These are phyloP conservation scores for Microctonus aethiopoides DNA, from an alignment of 2,888 invertebrate genomes.

Conservation along the genomic window DNA sequence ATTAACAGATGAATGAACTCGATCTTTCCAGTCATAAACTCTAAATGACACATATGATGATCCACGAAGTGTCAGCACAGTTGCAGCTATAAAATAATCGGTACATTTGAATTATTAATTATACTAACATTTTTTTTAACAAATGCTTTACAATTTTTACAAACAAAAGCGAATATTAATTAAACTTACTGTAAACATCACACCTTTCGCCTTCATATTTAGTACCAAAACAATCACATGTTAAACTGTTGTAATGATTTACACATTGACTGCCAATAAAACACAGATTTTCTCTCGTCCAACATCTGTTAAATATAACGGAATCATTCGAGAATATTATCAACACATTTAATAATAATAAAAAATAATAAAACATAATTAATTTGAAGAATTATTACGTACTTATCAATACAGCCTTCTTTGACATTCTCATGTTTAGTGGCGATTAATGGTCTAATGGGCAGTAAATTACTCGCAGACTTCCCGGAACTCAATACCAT, in stretches of 20 bases:
- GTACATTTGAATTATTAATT: neutral
- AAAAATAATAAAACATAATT: conserved; percentile 1
- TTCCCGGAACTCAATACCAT: conserved; percentile 88
- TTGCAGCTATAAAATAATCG: conserved; percentile 76
- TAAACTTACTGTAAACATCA: conserved; percentile 86
- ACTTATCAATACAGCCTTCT: conserved; percentile 87
- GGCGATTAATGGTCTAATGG: conserved; percentile 85
- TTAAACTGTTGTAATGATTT: conserved; percentile 89
- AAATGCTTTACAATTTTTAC: conserved; percentile 16
- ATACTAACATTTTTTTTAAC: neutral
- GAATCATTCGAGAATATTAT: neutral
- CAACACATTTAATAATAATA: neutral
- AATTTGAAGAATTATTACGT: conserved; percentile 38
- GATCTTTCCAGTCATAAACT: conserved; percentile 92
- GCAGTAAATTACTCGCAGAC: conserved; percentile 83
- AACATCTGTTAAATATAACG: conserved; percentile 71
- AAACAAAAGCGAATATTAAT: neutral
- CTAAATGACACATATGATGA: conserved; percentile 93
- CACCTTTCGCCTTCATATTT: conserved; percentile 92
- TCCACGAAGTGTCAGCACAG: conserved; percentile 86
- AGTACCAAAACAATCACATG: conserved; percentile 94
- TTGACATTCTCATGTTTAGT: conserved; percentile 90
- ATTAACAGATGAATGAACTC: conserved; percentile 88
- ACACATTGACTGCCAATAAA: conserved; percentile 89
- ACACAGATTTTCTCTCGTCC: conserved; percentile 84